Evolutionary conservation across 2,888 invertebrate species (phyloP), one percentile per base, ranked within the genome.

Genomic region (Caenorhabditis panamensis): DNA sequence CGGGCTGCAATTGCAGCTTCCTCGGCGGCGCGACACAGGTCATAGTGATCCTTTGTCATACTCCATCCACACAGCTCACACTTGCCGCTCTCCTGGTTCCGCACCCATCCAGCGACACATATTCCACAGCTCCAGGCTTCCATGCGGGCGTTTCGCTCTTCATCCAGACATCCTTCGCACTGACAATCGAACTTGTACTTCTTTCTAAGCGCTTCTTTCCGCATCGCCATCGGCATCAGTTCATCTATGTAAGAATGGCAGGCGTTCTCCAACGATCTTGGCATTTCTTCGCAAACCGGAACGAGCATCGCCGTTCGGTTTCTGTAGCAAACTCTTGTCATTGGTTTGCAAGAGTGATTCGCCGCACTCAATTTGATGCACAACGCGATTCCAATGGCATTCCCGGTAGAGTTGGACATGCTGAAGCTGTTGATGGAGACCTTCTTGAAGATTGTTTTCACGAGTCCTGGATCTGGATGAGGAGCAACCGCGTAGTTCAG

Each of bases 301-400:
- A 76, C 75, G n/a, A 83, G n/a, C 44, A 59, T 44, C 5, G 68
- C 79, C 0, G 28, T 62, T 0, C 79, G 75, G 20, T 67, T 54
- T 26, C 79, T 22, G 47, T 61, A 86, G 16, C 82, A 71, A 13
- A 82, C 79, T 37, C 84, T 49, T 1, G 83, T 80, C 24, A 63
- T 53, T 4, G 88, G 88, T 51, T 81, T 71, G 44, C 88, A 88
- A 9, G 83, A 83, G 68, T 88, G 88, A 24, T 81, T 69, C 8
- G 84, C 79, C 0, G 72, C 73, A 26, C 84, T 80, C 67, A 88
- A 24, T 24, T 82, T 79, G 28, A 87, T 82, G 59, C 87, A 86
- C 13, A 87, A 51, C 1, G 67, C 87, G 18, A 84, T 58, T 20
- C 87, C 87, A 18, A 86, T 86, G 8, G 71, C 5, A 5, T 58